These are phyloP conservation scores for Chaenocephalus aceratus DNA, from an alignment of 2,113 vertebrate species.

Conservation along the genomic window DNA sequence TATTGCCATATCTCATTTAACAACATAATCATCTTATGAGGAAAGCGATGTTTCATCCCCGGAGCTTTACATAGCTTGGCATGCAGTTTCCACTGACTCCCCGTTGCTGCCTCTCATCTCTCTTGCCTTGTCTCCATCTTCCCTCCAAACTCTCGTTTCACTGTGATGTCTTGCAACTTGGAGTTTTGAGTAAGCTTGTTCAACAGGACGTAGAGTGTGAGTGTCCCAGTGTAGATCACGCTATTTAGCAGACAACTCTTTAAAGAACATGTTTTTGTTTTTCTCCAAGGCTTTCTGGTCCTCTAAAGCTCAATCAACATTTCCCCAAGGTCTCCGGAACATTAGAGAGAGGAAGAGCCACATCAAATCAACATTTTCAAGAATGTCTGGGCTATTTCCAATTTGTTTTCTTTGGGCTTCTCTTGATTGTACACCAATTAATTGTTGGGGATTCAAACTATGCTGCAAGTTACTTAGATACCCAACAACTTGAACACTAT, in stretches of 20 bases:
- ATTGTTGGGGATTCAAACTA: neutral
- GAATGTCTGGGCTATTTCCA: conserved; percentile 9
- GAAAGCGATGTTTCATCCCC: conserved; percentile 74
- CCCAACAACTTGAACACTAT: neutral
- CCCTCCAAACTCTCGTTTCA: conserved; percentile 11
- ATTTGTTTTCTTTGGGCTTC: neutral
- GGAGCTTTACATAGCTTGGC: conserved; percentile 72
- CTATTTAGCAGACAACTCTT: conserved; percentile 47
- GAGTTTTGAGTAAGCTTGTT: conserved; percentile 39
- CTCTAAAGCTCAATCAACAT: conserved; percentile 70
- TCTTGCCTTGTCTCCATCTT: conserved; percentile 30
- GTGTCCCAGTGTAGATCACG: conserved; percentile 25
- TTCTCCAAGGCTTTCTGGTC: conserved; percentile 47
- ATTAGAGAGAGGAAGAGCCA: conserved; percentile 29
- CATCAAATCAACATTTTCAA: conserved; percentile 60
- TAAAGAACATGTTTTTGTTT: conserved; percentile 5
- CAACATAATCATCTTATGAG: conserved; percentile 82
- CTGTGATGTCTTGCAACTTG: conserved; percentile 42
- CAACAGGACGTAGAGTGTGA: conserved; percentile 36
- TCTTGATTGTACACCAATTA: neutral
- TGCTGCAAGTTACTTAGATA: neutral
- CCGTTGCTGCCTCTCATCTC: conserved; percentile 37
- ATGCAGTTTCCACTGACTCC: conserved; percentile 52
- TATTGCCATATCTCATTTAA: conserved; percentile 83
- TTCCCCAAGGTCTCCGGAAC: conserved; percentile 64